Evolutionary conservation across 2,113 vertebrate genomes (phyloP), one percentile per base, ranked within the genome.

Genomic region (Clupea harengus): DNA sequence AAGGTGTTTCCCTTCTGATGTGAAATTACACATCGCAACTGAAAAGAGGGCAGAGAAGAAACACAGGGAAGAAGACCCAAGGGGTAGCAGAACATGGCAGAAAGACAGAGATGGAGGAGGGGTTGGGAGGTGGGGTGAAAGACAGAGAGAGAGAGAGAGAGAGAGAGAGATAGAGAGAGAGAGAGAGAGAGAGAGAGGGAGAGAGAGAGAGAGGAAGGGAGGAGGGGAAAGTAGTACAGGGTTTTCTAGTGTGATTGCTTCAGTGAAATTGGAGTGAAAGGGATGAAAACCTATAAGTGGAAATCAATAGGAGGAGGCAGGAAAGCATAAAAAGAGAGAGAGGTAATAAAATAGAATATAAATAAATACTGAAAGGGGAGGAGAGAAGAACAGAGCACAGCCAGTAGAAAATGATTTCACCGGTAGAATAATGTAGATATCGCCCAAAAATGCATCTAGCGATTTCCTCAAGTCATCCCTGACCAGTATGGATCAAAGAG

Each of bases 281-380:
- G 92, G 93, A 94, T 94, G 94, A 95, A 94, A 95, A 95, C 93
- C 94, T 94, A 91, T 95, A 95, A 95, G 94, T 94, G 94, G 92
- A 95, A 95, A 95, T 95, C 94, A 95, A 95, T 95, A 95, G 57
- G 3, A 92, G 93, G 93, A 94, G 92, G 93, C 91, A 94, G 94
- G 92, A 94, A 92, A 92, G 93, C 92, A 93, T 92, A 92, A 87
- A 91, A 93, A 93, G 88, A 88, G 85, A 39, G 22, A 64, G 85
- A 84, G 57, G 91, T 93, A 93, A 93, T 94, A 93, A 92, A 93
- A 94, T 93, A 94, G 92, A 94, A 91, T 94, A 94, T 92, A 93
- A 92, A 93, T 95, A 93, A 94, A 94, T 94, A 93, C 92, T 93
- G 92, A 94, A 93, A 91, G 92, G 90, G 88, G 90, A 87, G 90